Base-by-base conservation (phyloP, 2,797 vertebrate species). In the Perodicticus potto region DNA sequence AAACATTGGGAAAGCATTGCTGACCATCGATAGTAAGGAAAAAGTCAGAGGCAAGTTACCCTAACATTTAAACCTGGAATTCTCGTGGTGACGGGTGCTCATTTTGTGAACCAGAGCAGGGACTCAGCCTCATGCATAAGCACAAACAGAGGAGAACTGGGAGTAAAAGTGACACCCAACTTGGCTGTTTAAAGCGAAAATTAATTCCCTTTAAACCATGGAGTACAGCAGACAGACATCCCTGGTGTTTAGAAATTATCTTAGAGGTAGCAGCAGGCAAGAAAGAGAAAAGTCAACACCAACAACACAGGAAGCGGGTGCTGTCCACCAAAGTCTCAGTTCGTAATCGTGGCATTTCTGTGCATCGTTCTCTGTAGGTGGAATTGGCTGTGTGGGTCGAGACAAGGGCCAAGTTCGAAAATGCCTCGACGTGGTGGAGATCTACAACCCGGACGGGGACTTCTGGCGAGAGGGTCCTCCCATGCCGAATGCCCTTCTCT, bases 371-470 rank as follows among this genome's bases (percentile, higher is more conserved):
- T 96, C 78, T 95, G 23, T 91, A 99, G 99, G 99, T 93, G 99
- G 99, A 77, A 99, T 99, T 95, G 99, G 99, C 25, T 99, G 99
- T 91, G 97, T 99, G 69, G 99, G 99, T 49, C 97, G 96, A 17
- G 99, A 99, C 97, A 98, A 98, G 85, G 99, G 99, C 40, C 99
- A 99, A 91, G 99, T 99, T 37, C 99, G 99, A 29, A 99, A 98
- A 96, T 99, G 99, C 92, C 99, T 99, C 2, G 99, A 99, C 73
- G 98, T 97, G 12, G 99, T 99, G 86, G 99, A 99, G 98, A 99
- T 99, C 97, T 99, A 99, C 97, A 99, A 99, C 76, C 98, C 99
- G 3, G 99, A 99, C 34, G 99, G 99, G 80, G 99, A 99, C 97
- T 99, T 98, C 83, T 99, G 99, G 99, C 99, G 99, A 94, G 99